Base-by-base conservation (phyloP, 2,888 invertebrate species). In the Panzeria rudis region DNA sequence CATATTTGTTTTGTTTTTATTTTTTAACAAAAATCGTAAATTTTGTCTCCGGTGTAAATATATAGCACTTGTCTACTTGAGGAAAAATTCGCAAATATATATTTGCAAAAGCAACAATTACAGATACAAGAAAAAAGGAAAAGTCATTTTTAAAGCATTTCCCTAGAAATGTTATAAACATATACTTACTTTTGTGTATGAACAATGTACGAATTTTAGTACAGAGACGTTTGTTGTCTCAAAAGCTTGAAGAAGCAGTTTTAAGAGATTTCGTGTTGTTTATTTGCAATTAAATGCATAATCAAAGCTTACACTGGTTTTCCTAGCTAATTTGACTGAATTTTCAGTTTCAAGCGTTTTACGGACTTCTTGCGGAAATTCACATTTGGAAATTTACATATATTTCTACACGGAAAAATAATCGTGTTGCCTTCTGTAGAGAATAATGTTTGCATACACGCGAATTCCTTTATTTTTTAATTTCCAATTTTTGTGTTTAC, bases 131-230 rank as follows among this genome's bases (percentile, higher is more conserved):
- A 68, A 77, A 83, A 38, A 35, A 17, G 4, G 25, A 83, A 83
- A 83, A 73, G 52, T 68, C 66, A 72, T 77, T 83, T 83, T 44
- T 44, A 69, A 62, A 79, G 56, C 69, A 75, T 79, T 79, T 47
- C 20, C n/a, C 62, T 79, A 56, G 47, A 73, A 73, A 62, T 78
- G 56, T 64, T 71, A 71, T 29, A 61, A 61, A 52, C 23, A 13
- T 68, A 23, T 66, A 29, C 35, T 29, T 17, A 71, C 59, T 61
- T 61, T 61, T 61, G 3, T 38, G 38, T 73, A 47, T 54, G 59
- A 20, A 59, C 20, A 13, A 17, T 35, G 50, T 66, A n/a, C 32
- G 13, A 56, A 64, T 44, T 76, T 54, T n/a, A 73, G 50, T 35
- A 32, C 76, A 76, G 66, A 56, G 66, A 44, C 64, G 76, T 76